These are phyloP conservation scores for Rhagonycha fulva DNA, from an alignment of 2,888 invertebrate species.

Conservation along the genomic window DNA sequence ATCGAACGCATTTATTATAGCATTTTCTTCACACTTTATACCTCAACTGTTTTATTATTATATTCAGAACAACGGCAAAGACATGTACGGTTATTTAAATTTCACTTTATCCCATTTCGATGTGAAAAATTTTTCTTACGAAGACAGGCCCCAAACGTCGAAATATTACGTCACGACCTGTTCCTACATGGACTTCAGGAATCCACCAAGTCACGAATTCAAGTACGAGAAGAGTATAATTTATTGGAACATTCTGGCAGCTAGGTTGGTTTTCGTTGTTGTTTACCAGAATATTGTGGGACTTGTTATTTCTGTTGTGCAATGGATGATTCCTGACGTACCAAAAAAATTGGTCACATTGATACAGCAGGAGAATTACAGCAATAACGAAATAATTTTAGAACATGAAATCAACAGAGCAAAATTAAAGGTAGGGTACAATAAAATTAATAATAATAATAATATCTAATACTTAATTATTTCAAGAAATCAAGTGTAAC, in stretches of 20 bases:
- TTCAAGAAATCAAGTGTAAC: too few relatives aligned
- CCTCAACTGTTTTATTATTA: slow-evolving; percentile 72
- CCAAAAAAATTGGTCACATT: slow-evolving; percentile 71
- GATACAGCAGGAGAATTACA: slow-evolving; percentile 72
- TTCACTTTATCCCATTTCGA: slow-evolving; percentile 70
- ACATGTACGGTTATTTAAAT: slow-evolving; percentile 66
- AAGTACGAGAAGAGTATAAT: slow-evolving; percentile 67
- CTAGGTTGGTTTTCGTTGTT: slow-evolving; percentile 75
- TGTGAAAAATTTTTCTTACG: slow-evolving; percentile 62
- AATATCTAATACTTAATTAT: too few relatives aligned
- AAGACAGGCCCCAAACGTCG: slow-evolving; percentile 44
- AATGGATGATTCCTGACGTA: slow-evolving; percentile 79
- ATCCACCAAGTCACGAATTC: slow-evolving; percentile 57
- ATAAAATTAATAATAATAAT: too few relatives aligned
- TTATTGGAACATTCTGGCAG: slow-evolving; percentile 77
- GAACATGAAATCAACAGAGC: slow-evolving; percentile 67
- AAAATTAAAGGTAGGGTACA: slow-evolving; percentile 30
- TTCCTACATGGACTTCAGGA: slow-evolving; percentile 73
- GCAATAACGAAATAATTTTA: slow-evolving; percentile 75
- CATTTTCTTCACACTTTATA: slow-evolving; percentile 83
- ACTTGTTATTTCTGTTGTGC: slow-evolving; percentile 70
- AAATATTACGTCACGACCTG: slow-evolving; percentile 51
- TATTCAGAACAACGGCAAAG: slow-evolving; percentile 55
- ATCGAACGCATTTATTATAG: slow-evolving; percentile 77
- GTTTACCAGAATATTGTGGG: slow-evolving; percentile 81